phyloP scores from a whole-genome alignment of 92 coral and sea anemone genomes.

The Umimayanthus chanpuru region DNA sequence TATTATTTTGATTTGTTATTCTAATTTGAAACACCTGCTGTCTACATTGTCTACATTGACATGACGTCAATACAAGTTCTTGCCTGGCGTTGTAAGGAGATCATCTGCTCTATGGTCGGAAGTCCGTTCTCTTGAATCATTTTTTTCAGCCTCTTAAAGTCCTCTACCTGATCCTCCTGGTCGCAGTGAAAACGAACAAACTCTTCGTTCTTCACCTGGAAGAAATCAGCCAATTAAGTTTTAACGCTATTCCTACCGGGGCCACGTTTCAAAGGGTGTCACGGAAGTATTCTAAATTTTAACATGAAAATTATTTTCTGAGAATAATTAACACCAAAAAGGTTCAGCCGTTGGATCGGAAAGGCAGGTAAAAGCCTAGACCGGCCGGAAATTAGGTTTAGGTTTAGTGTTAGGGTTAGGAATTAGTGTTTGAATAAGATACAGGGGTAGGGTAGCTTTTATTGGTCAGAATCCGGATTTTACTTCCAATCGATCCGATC shows the following conservation, averaged over 20 bases:
- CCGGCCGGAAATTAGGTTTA: no score
- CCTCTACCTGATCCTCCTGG: slow-evolving; percentile 92
- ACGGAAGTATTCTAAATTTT: no score
- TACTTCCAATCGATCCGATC: no score
- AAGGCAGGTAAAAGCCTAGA: no score
- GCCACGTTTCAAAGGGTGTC: not conserved
- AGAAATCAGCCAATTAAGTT: not conserved
- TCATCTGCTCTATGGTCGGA: slow-evolving; percentile 90
- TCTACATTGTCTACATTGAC: not conserved
- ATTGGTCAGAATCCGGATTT: no score
- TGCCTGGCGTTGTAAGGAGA: slow-evolving; percentile 93
- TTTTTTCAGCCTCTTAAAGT: slow-evolving; percentile 85
- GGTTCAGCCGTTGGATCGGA: no score
- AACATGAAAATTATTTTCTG: no score
- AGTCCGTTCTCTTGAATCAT: slow-evolving; percentile 93
- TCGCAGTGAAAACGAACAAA: slow-evolving; percentile 77
- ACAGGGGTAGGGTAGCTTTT: no score
- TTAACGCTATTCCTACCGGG: no score
- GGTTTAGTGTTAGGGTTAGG: not conserved
- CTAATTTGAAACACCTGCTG: not conserved
- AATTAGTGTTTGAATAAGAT: no score
- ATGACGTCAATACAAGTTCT: not conserved
- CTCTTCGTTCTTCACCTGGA: slow-evolving; percentile 90
- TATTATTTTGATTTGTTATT: no score
- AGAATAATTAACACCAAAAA: no score